Base-by-base conservation (phyloP, 2,888 invertebrate genomes). In the Rhorus exstirpatorius region DNA sequence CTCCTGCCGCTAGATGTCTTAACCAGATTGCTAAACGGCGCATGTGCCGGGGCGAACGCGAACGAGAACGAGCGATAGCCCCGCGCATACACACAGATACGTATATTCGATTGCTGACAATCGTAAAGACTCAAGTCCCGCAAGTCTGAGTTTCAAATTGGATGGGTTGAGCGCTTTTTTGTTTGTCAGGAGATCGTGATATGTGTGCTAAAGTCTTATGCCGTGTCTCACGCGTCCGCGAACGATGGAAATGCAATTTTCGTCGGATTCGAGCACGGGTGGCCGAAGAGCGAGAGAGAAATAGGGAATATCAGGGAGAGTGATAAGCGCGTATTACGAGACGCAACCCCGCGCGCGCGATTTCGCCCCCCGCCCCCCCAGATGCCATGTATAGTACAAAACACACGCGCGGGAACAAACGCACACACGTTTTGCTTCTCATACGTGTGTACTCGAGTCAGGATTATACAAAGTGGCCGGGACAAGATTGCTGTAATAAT, bases 21-120 rank as follows among this genome's bases (percentile, higher is more conserved):
- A 91, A 91, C 88, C 90, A 91, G 89, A 90, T 90, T 90, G 88
- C 83, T 86, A 82, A 87, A 86, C 86, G 86, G 86, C 88, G 88
- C 89, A 87, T 88, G 87, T 75, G 79, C 82, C 70, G 38, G 35
- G 87, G 87, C 75, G 81, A 67, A 61, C 49, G n/a, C n/a, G 26
- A 46, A 26, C 51, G 67, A 68, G 21, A n/a, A 38, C 44, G 65
- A 55, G 53, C 31, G 46, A 38, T 17, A 46, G 31, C 17, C 17
- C 19, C n/a, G 4, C 17, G 61, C 26, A n/a, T 46, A 31, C 31
- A 31, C 31, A 31, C 31, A 31, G 3, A 31, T 6, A 53, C 41
- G 31, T 31, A 21, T 17, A 51, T 12, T 60, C 21, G 21, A 55
- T 58, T 24, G 3, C 53, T 55, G 38, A 6, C 38, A 8, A 51